Conservation (phyloP, 92 coral and sea anemone species). For the Bergia sp. region DNA sequence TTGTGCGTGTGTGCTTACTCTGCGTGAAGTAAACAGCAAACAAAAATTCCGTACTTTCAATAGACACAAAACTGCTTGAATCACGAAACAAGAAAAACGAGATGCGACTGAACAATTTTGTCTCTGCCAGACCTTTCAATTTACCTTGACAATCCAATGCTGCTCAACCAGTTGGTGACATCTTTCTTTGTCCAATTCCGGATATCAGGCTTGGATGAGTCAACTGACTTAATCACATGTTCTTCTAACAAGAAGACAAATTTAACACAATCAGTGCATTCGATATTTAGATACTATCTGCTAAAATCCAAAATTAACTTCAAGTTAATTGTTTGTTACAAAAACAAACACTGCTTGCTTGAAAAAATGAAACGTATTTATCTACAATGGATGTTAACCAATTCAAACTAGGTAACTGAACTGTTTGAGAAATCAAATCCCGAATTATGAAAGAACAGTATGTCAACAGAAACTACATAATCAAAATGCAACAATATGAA, state of each 20-base stretch:
- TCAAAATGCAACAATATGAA: background rate
- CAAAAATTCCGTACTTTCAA: background rate
- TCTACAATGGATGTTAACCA: background rate
- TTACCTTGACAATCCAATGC: conserved; percentile 52
- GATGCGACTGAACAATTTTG: background rate
- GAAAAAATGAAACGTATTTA: background rate
- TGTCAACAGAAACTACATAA: background rate
- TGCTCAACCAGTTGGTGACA: conserved; percentile 66
- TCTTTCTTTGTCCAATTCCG: conserved; percentile 65
- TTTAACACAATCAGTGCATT: background rate
- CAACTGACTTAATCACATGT: conserved; percentile 43
- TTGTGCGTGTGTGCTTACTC: background rate
- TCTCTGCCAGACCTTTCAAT: background rate
- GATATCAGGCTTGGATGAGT: conserved; percentile 61
- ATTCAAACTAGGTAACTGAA: too few species aligned
- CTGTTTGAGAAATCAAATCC: background rate
- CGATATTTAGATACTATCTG: background rate
- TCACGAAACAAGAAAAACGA: background rate
- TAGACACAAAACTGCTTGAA: too few species aligned
- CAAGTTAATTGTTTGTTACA: too few species aligned
- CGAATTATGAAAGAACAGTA: background rate
- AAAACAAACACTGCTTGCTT: background rate
- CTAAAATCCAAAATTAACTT: background rate
- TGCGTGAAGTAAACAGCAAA: background rate
- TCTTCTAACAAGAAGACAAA: conserved; percentile 28